Base-by-base conservation (phyloP, 1,140 invertebrate genomes). In the Lepidotrigona ventralis region DNA sequence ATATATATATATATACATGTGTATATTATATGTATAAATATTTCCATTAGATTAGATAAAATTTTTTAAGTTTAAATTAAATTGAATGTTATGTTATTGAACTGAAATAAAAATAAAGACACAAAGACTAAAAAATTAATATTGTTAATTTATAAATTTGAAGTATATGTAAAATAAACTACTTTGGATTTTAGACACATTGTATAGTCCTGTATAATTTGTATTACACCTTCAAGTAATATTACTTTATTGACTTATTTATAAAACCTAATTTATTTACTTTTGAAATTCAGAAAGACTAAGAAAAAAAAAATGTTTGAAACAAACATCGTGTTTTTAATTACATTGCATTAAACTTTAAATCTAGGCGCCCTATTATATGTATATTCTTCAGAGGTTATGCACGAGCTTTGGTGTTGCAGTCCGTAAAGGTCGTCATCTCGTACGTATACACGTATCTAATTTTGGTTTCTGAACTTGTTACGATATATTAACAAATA, bases 391-490 rank as follows among this genome's bases (percentile, higher is more conserved):
- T 5, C 8, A 14, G 9, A 70, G 12, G 11, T 69, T 2, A 46
- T 23, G 1, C 8, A 70, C 26, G 9, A 8, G 56, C 19, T 19
- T 9, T 17, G 0, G 46, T 23, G 26, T 21, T 0, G 9, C 4
- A 74, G 21, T 64, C 80, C 58, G 1, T 12, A 21, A 46, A 23
- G 12, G 12, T 33, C 14, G 26, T 56, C 9, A 6, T 19, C 46
- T 39, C 19, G 9, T 23, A 68, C 17, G 19, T 26, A 26, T 53
- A 15, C 11, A 23, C n/a, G 29, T 53, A 19, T n/a, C 39, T 77
- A 82, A 77, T 77, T 82, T 69, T 77, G 33, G 26, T 60, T 53
- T 21, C 11, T 26, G 15, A 39, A 54, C 26, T 74, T 39, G 11
- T 39, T 33, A 60, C 23, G 9, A 53, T 58, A 76, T 15, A 68